A percentile compares a stretch with the other conserved stretches of the same genome.
phyloP scores from a whole-genome alignment of 2,797 vertebrate genomes.

The Sebastes itinus region DNA sequence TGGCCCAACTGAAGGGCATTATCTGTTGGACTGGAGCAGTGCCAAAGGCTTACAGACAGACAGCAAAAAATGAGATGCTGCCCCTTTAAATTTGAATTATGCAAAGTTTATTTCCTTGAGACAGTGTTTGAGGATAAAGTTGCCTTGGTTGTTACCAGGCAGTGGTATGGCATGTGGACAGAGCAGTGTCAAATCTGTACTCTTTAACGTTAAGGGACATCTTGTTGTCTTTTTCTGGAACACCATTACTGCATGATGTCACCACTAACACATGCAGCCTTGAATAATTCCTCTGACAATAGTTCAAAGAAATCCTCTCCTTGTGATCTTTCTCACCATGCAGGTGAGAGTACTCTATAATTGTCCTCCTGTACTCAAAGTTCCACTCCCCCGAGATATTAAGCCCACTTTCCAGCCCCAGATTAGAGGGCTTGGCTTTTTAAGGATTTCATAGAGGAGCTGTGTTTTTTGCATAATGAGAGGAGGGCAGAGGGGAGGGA shows the following conservation, averaged over 20 bases:
- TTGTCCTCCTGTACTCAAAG: constrained; percentile 6
- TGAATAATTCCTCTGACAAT: not conserved
- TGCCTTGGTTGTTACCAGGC: not conserved
- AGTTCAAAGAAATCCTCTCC: constrained; percentile 7
- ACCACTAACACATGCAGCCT: not conserved
- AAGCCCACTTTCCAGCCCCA: not conserved
- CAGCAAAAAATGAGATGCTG: constrained; percentile 37
- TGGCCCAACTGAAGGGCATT: constrained; percentile 42
- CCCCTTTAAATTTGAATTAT: constrained; percentile 62
- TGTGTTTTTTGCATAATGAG: constrained; percentile 19
- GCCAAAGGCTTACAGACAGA: constrained; percentile 45
- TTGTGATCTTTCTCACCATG: not conserved
- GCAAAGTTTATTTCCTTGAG: constrained; percentile 54
- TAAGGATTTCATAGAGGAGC: constrained; percentile 10
- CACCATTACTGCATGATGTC: constrained; percentile 11
- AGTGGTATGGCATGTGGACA: not conserved
- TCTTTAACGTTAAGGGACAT: not conserved
- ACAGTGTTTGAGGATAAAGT: constrained; percentile 29
- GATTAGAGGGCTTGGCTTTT: not conserved
- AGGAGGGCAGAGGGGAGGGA: not conserved
- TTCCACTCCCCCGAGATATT: not conserved
- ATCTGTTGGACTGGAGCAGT: constrained; percentile 42
- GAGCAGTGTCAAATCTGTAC: not conserved
- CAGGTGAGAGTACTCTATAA: not conserved
- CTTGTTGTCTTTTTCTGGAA: not conserved